These are phyloP conservation scores for Platanista minor DNA, from an alignment of 2,113 vertebrate species.

Conservation along the genomic window DNA sequence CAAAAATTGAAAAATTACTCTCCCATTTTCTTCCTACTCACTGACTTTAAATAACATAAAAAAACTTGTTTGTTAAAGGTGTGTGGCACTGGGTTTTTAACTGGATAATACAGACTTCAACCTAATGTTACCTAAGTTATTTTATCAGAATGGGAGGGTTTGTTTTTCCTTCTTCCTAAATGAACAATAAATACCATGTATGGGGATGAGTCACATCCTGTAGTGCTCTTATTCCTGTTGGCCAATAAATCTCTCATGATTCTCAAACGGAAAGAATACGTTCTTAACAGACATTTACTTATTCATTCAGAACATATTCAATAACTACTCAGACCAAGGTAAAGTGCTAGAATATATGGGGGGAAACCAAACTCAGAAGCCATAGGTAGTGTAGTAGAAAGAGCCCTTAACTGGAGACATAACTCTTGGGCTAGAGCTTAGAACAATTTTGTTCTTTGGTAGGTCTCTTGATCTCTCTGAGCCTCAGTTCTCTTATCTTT, in stretches of 20 bases:
- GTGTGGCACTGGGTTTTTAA: slow-evolving; percentile 38
- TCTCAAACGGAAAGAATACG: background rate
- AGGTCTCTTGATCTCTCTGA: slow-evolving; percentile 4
- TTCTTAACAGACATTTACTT: slow-evolving; percentile 8
- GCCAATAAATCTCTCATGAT: background rate
- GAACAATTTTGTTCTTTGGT: background rate
- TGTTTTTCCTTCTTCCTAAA: slow-evolving; percentile 56
- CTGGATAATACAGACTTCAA: background rate
- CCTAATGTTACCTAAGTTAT: slow-evolving; percentile 17
- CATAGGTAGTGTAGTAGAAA: background rate
- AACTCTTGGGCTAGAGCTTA: background rate
- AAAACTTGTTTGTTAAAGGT: slow-evolving; percentile 31
- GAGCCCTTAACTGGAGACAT: background rate
- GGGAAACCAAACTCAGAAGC: background rate
- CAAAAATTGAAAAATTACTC: background rate
- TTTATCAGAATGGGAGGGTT: slow-evolving; percentile 26
- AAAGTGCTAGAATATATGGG: background rate
- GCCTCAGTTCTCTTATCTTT: background rate
- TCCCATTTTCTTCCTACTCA: background rate
- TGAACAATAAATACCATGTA: background rate
- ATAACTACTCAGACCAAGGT: background rate
- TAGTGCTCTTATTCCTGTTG: slow-evolving; percentile 15
- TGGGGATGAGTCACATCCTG: background rate
- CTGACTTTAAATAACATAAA: slow-evolving; percentile 33
- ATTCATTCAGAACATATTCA: background rate